A percentile compares a stretch with the other conserved stretches of the same genome.
Conservation (phyloP, 2,888 invertebrate genomes). For the Lacanobia oleracea region DNA sequence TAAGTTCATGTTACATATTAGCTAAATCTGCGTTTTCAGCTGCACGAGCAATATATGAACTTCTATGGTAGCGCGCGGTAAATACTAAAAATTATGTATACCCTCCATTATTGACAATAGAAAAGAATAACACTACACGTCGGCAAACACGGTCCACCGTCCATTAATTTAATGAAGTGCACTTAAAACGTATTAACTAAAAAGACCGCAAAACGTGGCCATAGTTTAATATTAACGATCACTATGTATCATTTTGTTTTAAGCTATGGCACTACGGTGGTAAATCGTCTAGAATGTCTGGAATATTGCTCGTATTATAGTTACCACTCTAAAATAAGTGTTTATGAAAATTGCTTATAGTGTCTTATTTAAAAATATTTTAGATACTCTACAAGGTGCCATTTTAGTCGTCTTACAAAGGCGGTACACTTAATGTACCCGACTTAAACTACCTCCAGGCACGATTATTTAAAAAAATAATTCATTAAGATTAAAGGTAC, state of each 20-base stretch:
- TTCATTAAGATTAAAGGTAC: too few relatives aligned
- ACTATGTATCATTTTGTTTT: constrained; percentile 22
- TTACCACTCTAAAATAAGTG: neutral
- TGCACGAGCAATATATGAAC: neutral
- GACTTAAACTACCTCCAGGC: too few relatives aligned
- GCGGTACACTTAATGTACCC: too few relatives aligned
- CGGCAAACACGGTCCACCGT: constrained; percentile 19
- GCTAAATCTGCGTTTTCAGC: neutral
- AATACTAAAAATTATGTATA: constrained; percentile 1
- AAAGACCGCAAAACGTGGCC: constrained; percentile 37
- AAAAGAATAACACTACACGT: constrained; percentile 16
- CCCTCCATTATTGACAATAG: constrained; percentile 1
- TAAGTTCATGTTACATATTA: neutral
- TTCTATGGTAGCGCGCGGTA: neutral
- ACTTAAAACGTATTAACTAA: constrained; percentile 53
- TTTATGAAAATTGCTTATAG: neutral
- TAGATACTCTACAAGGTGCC: too few relatives aligned
- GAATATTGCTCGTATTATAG: neutral
- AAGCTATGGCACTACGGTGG: constrained; percentile 3
- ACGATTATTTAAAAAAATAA: too few relatives aligned
- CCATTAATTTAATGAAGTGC: constrained; percentile 55
- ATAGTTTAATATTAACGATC: constrained; percentile 39
- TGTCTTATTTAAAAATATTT: neutral
- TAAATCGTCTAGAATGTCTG: constrained; percentile 3
- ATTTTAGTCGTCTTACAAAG: too few relatives aligned